Conservation (phyloP, 2,797 vertebrate species). For the Simalia tracyae region DNA sequence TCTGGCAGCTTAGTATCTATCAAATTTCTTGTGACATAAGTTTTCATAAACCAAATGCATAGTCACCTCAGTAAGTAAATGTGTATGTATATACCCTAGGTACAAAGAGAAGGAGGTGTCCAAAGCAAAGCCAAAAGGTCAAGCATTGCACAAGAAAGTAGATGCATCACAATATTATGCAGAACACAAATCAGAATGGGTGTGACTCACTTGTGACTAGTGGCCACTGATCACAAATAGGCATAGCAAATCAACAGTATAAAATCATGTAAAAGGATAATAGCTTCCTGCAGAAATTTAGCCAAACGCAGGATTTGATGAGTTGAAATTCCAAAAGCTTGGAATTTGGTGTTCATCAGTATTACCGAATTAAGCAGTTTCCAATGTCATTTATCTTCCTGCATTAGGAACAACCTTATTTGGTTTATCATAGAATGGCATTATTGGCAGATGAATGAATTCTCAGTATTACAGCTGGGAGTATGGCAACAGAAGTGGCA, state of each 20-base stretch:
- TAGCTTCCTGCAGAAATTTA: not conserved
- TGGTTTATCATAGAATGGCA: not conserved
- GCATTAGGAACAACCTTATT: not conserved
- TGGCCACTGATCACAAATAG: not conserved
- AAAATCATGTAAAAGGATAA: not conserved
- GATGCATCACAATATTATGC: not conserved
- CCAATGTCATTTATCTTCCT: not conserved
- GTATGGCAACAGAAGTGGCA: not conserved
- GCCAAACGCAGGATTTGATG: not conserved
- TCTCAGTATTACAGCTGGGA: not conserved
- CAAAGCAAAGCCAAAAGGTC: not conserved
- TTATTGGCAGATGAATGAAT: not conserved
- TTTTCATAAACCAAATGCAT: not conserved
- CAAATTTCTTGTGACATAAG: not conserved
- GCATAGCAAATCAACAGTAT: not conserved
- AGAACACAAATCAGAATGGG: not conserved
- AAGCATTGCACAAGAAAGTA: not conserved
- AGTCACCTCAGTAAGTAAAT: not conserved
- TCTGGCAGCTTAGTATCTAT: not conserved
- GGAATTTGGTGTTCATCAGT: not conserved
- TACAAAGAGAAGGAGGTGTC: constrained; percentile 20
- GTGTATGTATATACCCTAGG: constrained; percentile 13
- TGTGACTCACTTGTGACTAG: not conserved
- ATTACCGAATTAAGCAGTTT: not conserved
- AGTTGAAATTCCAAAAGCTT: not conserved